Evolutionary conservation across 2,888 invertebrate species (phyloP), one percentile per base, ranked within the genome.

Genomic region (Agrotis puta): DNA sequence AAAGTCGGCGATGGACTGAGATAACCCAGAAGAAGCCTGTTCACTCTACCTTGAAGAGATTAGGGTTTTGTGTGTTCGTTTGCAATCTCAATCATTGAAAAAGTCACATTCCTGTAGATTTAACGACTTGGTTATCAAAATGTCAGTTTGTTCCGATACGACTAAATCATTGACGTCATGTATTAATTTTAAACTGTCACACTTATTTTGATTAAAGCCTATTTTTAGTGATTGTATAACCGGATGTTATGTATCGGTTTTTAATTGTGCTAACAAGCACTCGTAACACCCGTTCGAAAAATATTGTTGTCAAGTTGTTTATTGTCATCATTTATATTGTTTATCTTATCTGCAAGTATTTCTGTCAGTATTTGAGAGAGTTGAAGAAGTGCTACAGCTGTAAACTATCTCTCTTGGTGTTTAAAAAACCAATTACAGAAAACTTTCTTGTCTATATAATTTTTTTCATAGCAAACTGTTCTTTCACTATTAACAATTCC

Each of bases 151-250:
- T 16, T 47, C 13, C 22, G 22, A 43, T 48, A 72, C 20, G n/a
- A 13, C 18, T 20, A 4, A 27, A 47, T 56, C 22, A 18, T 13
- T 48, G 69, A 22, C 48, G 50, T 18, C 43, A 57, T 45, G 14
- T 16, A 9, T 22, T 13, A 1, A 61, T 48, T 50, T 72, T 53
- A 1, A 70, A 51, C 47, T 22, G 13, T n/a, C 39, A 9, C 57
- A 76, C 47, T 66, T 43, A 43, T 56, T 50, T 77, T 39, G 56
- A 56, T 56, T 20, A n/a, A 50, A 11, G 18, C 20, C 59, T 61
- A 47, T 57, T 70, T 57, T 56, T 24, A 56, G 70, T 61, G 54
- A 45, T 68, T 54, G 13, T 2, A 14, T 50, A 56, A 61, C 20
- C 6, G 24, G 3, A 56, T 45, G 16, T 24, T 22, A 33, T 18